Evolutionary conservation across 2,113 vertebrate genomes (phyloP).

Genomic region (Ageneiosus marmoratus): DNA sequence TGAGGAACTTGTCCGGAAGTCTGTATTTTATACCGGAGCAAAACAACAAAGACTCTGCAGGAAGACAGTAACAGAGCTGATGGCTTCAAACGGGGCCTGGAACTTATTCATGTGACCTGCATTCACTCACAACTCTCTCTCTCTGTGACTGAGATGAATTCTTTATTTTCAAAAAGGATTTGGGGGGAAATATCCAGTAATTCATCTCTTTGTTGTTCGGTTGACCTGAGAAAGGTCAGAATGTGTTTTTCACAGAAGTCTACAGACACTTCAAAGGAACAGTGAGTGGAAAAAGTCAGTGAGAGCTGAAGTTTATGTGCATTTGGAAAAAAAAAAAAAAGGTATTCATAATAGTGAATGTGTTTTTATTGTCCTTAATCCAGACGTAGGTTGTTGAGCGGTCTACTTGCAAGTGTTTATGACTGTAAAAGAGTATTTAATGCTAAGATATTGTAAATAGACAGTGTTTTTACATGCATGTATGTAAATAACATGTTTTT

Average conservation of each 20-base stretch:
- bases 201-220: conserved; percentile 53
- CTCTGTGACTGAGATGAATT: conserved; percentile 24
- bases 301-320: conserved; percentile 1
- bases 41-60: background rate
- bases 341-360: background rate
- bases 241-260: conserved; percentile 37
- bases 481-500: no score
- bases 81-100: background rate
- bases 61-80: background rate
- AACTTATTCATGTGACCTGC: background rate
- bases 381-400: background rate
- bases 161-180: conserved; percentile 41
- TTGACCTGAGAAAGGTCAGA: conserved; percentile 55
- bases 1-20: no score
- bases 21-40: background rate
- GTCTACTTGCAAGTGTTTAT: background rate
- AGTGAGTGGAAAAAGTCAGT: background rate
- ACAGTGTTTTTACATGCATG: no score
- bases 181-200: conserved; percentile 52
- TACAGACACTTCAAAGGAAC: conserved; percentile 43
- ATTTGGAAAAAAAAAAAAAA: background rate
- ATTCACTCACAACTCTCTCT: conserved; percentile 26
- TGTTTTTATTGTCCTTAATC: background rate
- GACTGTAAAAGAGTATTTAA: background rate
- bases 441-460: background rate